phyloP scores from a whole-genome alignment of 2,797 vertebrate species.

The Lepilemur septentrionalis region DNA sequence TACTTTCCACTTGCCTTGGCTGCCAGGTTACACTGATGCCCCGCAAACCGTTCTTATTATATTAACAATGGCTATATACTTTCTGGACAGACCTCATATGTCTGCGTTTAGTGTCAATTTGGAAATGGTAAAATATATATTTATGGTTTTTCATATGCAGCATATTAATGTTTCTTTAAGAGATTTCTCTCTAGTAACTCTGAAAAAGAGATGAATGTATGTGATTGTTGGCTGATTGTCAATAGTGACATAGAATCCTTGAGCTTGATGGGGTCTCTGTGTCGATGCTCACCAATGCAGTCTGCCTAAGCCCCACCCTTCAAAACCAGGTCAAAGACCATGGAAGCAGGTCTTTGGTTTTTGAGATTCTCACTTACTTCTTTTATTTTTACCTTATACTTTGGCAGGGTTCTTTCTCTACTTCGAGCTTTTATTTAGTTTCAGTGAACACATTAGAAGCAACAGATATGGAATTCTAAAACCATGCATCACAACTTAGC shows the following conservation, averaged over 20 bases:
- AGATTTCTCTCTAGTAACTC: not conserved
- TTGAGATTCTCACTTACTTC: not conserved
- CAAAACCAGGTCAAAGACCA: not conserved
- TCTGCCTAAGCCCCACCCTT: not conserved
- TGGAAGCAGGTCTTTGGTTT: not conserved
- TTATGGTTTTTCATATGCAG: not conserved
- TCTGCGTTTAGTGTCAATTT: not conserved
- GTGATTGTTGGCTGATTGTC: not conserved
- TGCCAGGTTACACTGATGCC: no score
- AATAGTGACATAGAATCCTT: not conserved
- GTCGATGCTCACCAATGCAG: not conserved
- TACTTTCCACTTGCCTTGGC: no score
- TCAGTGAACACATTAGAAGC: not conserved
- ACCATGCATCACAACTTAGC: not conserved
- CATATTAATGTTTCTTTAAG: not conserved
- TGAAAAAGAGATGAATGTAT: not conserved
- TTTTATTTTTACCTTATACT: constrained; percentile 3
- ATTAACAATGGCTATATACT: no score
- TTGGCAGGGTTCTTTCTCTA: not conserved
- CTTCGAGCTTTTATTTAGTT: constrained; percentile 17
- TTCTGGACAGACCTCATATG: not conserved
- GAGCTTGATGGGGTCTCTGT: not conserved
- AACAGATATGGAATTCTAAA: not conserved
- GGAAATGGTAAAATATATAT: not conserved
- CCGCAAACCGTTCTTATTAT: no score